Conservation (phyloP, 1,140 invertebrate genomes). For the Conopomorpha cramerella region DNA sequence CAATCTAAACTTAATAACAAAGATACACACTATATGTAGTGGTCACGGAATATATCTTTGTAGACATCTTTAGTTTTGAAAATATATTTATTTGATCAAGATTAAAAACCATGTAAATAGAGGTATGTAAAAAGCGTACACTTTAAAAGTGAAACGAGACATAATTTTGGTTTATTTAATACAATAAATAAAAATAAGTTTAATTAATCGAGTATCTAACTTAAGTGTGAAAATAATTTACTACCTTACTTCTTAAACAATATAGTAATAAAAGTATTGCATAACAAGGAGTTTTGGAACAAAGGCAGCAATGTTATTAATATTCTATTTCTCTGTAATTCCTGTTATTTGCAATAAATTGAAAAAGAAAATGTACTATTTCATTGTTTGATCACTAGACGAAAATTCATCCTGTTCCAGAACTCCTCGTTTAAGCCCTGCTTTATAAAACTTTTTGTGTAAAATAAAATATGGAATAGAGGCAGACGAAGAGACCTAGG, state of each 20-base stretch:
- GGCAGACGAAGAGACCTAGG: too few species aligned
- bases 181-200: slow-evolving; percentile 53
- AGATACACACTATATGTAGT: slow-evolving; percentile 38
- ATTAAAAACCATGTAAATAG: slow-evolving; percentile 52
- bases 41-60: slow-evolving; percentile 43
- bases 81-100: slow-evolving; percentile 50
- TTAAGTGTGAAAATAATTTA: slow-evolving; percentile 57
- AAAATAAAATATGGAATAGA: too few species aligned
- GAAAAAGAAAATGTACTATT: too few species aligned
- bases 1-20: slow-evolving; percentile 26
- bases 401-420: too few species aligned
- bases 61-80: slow-evolving; percentile 33
- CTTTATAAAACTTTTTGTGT: too few species aligned
- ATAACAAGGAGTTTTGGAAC: slow-evolving; percentile 56
- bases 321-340: too few species aligned
- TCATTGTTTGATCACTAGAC: too few species aligned
- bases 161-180: slow-evolving; percentile 44
- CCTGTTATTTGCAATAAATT: too few species aligned
- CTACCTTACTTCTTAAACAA: slow-evolving; percentile 53
- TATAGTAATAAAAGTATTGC: slow-evolving; percentile 59
- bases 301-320: slow-evolving; percentile 4
- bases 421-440: too few species aligned
- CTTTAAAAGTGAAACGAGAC: slow-evolving; percentile 48
- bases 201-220: slow-evolving; percentile 49
- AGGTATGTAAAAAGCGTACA: slow-evolving; percentile 56